Percentiles rank a stretch among this genome's conserved stretches.
Conservation (phyloP, 2,113 vertebrate species). For the Mystacornis crossleyi region DNA sequence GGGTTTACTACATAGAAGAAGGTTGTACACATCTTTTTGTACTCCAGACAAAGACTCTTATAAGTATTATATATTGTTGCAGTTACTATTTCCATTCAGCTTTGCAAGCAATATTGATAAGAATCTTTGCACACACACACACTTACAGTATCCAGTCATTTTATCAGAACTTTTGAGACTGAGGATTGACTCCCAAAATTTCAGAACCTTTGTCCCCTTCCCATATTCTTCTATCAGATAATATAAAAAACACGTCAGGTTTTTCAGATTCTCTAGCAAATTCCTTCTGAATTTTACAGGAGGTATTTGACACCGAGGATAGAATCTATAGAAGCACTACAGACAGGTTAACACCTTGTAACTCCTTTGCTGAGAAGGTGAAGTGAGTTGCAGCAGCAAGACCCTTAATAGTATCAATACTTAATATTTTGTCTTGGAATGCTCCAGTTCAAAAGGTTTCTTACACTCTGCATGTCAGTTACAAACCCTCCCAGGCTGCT, state of each 20-base stretch:
- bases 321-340: background rate
- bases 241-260: background rate
- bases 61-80: background rate
- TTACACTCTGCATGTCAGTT: background rate
- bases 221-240: background rate
- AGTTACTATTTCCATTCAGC: background rate
- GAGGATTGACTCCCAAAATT: background rate
- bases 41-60: background rate
- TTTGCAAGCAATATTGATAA: background rate
- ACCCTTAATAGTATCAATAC: background rate
- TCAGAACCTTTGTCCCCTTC: background rate
- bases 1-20: background rate
- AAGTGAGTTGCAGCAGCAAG: background rate
- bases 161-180: background rate
- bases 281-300: background rate
- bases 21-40: background rate
- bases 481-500: background rate
- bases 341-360: background rate
- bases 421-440: background rate
- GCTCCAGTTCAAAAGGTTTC: background rate
- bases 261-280: background rate
- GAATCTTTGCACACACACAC: background rate
- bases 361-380: fast-evolving
- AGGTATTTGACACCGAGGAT: background rate
- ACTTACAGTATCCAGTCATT: background rate